Evolutionary conservation across 2,888 invertebrate species (phyloP), one percentile per base, ranked within the genome.

Genomic region (Anthophora plumipes): DNA sequence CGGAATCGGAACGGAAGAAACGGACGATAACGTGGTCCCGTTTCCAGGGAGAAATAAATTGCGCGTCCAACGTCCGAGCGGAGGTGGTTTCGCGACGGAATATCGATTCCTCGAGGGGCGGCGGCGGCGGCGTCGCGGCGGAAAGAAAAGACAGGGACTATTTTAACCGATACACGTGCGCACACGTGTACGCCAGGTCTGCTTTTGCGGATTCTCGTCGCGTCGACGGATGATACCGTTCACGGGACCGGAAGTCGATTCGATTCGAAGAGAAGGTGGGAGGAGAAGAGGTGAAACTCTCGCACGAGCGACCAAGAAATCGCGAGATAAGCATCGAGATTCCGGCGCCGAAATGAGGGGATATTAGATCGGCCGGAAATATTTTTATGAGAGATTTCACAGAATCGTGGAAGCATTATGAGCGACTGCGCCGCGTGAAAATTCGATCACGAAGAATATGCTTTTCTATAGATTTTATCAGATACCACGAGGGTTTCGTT

Each of bases 281-380:
- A 37, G 11, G 20, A 46, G 20, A 20, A 12, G 25, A 39, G 43
- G 31, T 50, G 66, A 82, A 85, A 84, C 78, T 77, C 64, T 59
- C 89, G 90, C 91, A 91, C 90, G 91, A 88, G 71, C 85, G 88
- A 59, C 83, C 68, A 79, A 81, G 80, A 86, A 87, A 90, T 91
- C 87, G 85, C 85, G 84, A 43, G 78, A 91, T 91, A 90, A 89
- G 90, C 86, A 85, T 84, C 86, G 41, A 31, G 85, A 77, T 55
- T 64, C 52, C 61, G 57, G 55, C 22, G 37, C 14, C 50, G 57
- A 73, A 81, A 82, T 67, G 77, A 77, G 71, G 66, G 60, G 61
- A 71, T 73, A 82, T 73, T 61, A 64, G 73, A 61, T 69, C 60
- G 72, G 39, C 25, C 22, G 63, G 61, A 63, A 80, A 71, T 64